Percentiles rank a stretch among this genome's conserved stretches.
These are phyloP conservation scores for Urocolius indicus DNA, from an alignment of 2,113 vertebrate species.

Conservation along the genomic window DNA sequence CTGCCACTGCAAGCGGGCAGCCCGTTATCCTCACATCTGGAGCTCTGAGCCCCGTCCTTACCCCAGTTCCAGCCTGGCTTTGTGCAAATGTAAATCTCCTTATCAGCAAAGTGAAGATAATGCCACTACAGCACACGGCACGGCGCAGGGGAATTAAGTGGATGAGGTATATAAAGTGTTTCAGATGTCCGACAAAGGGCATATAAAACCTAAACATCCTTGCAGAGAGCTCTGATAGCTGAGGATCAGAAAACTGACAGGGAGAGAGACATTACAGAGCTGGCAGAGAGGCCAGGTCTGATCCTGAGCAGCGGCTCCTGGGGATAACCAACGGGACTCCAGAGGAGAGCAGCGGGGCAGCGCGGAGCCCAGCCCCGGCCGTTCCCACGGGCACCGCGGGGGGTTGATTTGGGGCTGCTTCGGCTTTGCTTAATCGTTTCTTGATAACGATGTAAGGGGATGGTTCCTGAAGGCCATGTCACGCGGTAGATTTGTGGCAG, in stretches of 20 bases:
- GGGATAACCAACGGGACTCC: not conserved
- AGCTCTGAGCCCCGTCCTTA: not conserved
- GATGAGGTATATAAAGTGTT: slow-evolving; percentile 24
- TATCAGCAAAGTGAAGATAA: slow-evolving; percentile 24
- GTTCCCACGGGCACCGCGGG: not conserved
- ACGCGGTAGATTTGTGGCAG: slow-evolving; percentile 32
- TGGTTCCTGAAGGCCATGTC: not conserved
- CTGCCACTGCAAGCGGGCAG: not conserved
- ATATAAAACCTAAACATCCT: not conserved
- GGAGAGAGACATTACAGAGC: not conserved
- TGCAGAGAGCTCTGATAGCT: not conserved
- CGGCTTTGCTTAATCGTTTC: not conserved
- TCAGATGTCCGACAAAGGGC: not conserved
- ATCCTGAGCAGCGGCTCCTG: not conserved
- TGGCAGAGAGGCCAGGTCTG: not conserved
- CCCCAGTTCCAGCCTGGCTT: not conserved
- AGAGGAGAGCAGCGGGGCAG: not conserved
- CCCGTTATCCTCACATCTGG: not conserved
- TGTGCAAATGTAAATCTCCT: slow-evolving; percentile 33
- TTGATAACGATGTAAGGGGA: slow-evolving; percentile 31
- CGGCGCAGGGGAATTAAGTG: slow-evolving; percentile 3
- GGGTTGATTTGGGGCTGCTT: not conserved
- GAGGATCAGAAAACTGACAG: not conserved
- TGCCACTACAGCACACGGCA: not conserved
- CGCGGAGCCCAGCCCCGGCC: not conserved